These are phyloP conservation scores for Nemoura dubitans DNA, from an alignment of 2,888 invertebrate species.

Conservation along the genomic window DNA sequence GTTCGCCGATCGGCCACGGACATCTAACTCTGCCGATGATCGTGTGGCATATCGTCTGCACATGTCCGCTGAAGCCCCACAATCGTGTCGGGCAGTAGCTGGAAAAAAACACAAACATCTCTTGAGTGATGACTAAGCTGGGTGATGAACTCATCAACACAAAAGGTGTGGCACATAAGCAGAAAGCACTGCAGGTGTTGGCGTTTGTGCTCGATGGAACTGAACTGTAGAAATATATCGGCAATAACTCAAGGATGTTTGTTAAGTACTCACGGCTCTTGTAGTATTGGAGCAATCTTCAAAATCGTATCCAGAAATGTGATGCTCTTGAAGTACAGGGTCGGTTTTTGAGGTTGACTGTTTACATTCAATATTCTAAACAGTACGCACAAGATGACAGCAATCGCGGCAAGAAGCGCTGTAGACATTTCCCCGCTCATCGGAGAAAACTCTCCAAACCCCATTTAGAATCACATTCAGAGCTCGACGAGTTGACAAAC, in stretches of 20 bases:
- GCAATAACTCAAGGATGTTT: not conserved
- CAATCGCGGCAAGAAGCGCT: conserved; percentile 80
- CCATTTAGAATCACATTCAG: not conserved
- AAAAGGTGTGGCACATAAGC: not conserved
- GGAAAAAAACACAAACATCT: no score
- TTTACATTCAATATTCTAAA: conserved; percentile 87
- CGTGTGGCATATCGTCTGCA: conserved; percentile 92
- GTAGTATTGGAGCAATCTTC: conserved; percentile 80
- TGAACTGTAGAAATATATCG: not conserved
- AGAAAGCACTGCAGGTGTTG: not conserved
- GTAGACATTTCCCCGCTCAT: conserved; percentile 72
- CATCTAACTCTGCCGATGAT: conserved; percentile 86
- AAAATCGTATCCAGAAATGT: conserved; percentile 80
- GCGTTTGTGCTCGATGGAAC: not conserved
- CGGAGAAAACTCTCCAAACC: not conserved
- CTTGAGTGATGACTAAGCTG: no score
- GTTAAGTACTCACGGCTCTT: conserved; percentile 79
- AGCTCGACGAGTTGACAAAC: not conserved
- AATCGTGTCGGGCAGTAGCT: conserved; percentile 89
- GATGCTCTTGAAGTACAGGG: conserved; percentile 79
- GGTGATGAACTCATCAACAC: not conserved
- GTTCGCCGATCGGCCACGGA: conserved; percentile 87
- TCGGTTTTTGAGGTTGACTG: conserved; percentile 81
- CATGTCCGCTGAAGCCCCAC: conserved; percentile 96
- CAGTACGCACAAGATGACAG: conserved; percentile 82